Conservation (phyloP, 2,113 vertebrate species). For the Laterallus jamaicensis region DNA sequence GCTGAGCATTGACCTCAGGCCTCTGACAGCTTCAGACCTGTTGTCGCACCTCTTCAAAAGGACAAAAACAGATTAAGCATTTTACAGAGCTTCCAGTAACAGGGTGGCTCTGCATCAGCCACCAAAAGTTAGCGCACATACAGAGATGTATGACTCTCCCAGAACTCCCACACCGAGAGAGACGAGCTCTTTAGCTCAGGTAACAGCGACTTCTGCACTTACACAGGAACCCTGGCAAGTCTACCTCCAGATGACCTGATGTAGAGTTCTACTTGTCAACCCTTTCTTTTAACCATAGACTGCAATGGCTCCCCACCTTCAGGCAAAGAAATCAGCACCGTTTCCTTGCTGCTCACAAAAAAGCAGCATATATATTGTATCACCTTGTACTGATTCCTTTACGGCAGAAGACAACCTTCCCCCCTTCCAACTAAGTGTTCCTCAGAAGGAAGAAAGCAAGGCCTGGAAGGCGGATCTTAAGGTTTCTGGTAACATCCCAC, state of each 20-base stretch:
- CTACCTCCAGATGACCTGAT: neutral
- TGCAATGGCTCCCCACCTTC: neutral
- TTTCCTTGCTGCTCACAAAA: neutral
- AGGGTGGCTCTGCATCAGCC: neutral
- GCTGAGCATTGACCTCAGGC: constrained; percentile 16
- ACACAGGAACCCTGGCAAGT: neutral
- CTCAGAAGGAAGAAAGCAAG: neutral
- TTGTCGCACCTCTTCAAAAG: constrained; percentile 2
- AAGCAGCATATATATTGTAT: rapidly evolving
- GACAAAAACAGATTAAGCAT: constrained; percentile 1
- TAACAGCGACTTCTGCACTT: neutral
- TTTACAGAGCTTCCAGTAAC: neutral
- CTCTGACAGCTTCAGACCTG: neutral
- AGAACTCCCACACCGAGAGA: neutral
- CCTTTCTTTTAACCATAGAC: neutral
- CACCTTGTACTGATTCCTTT: neutral
- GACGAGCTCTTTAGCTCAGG: neutral
- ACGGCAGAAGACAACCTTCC: neutral
- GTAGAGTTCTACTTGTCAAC: neutral
- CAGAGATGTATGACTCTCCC: neutral
- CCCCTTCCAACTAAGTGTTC: neutral
- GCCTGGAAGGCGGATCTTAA: neutral
- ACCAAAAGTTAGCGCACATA: neutral
- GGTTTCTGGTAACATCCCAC: neutral
- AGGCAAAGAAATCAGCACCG: neutral